Evolutionary conservation across 2,113 vertebrate genomes (phyloP), one percentile per base, ranked within the genome.

Genomic region (Ciconia maguari): DNA sequence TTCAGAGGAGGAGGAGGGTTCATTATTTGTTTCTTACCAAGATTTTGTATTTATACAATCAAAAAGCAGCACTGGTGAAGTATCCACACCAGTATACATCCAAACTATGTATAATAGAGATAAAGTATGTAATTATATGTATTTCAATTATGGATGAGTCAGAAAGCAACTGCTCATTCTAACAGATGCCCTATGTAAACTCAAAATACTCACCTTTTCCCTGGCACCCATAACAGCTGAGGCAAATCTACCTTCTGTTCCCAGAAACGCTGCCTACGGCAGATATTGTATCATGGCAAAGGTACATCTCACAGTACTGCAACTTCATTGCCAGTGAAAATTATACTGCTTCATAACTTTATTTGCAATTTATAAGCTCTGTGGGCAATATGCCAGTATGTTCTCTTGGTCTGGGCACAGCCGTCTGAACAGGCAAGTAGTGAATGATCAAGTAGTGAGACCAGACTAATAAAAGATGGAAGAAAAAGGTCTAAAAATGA

Each of bases 321-420:
- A 60, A 55, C 74, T 44, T 54, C 34, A 90, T 52, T 86, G 46
- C 52, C 58, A 49, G 34, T 30, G 60, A 72, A 83, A 94, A 82
- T 29, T 5, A 81, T 69, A 58, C 30, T 62, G 24, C 55, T 92
- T 81, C 38, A 13, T 76, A 93, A 90, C 26, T 91, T 83, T 42
- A 91, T 89, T 83, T 90, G 36, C 48, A 61, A 69, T 90, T 85
- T 83, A 46, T 79, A 89, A 89, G 87, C 76, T 91, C 58, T 68
- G 34, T 36, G 75, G 86, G 89, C 58, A 93, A 41, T 30, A 60
- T 66, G 84, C 95, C 94, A 94, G 77, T 14, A 65, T 27, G 52
- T 51, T 89, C 38, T 86, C 55, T 69, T 62, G 55, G 24, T 62
- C 78, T 87, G 78, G 70, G 77, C 49, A 61, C n/a, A 72, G 84